Evolutionary conservation across 1,140 invertebrate genomes (phyloP).

Genomic region (Muscidifurax raptorellus): DNA sequence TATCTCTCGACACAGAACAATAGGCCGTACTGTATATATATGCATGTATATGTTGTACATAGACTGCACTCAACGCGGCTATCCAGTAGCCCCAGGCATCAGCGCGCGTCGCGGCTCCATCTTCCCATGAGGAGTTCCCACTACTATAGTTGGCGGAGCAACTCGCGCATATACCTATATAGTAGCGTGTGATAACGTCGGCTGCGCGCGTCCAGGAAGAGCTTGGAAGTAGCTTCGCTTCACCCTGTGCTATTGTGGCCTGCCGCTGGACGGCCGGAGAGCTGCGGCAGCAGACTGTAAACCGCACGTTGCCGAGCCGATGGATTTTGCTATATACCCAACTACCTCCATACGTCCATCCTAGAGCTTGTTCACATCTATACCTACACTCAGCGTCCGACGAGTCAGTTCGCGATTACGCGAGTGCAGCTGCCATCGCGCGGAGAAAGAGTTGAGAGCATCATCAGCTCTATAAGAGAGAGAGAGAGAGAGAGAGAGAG

Average conservation of each 20-base stretch:
- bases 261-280: slow-evolving; percentile 41
- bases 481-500: not conserved
- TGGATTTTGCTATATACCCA: no score
- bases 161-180: not conserved
- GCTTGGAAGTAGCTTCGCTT: not conserved
- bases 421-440: not conserved
- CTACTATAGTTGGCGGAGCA: no score
- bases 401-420: not conserved
- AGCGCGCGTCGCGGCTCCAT: no score
- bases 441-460: slow-evolving; percentile 6
- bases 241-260: not conserved
- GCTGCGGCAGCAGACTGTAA: not conserved
- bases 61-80: not conserved
- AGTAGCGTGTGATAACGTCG: not conserved
- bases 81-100: no score
- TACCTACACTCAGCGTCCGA: not conserved
- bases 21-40: not conserved
- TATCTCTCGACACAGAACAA: not conserved
- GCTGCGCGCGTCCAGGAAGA: not conserved
- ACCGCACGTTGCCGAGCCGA: no score
- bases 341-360: not conserved
- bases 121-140: no score
- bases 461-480: not conserved
- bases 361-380: not conserved
- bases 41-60: not conserved